Conservation (phyloP, 2,797 vertebrate genomes). For the Cyprinella venusta region DNA sequence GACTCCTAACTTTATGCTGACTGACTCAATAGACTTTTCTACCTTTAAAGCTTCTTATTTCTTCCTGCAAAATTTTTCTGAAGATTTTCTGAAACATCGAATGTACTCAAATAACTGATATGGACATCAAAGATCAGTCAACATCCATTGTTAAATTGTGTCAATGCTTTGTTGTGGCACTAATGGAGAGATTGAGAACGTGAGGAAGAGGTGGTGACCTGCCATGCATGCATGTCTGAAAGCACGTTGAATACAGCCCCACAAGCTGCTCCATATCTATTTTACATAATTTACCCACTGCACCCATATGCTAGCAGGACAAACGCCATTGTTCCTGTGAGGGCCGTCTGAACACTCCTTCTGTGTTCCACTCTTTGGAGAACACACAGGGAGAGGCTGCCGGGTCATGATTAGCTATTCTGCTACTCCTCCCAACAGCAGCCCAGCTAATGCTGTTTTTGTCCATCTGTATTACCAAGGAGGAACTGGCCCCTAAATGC, state of each 20-base stretch:
- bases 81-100: not conserved
- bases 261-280: slow-evolving; percentile 55
- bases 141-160: slow-evolving; percentile 29
- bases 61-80: not conserved
- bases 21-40: not conserved
- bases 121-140: slow-evolving; percentile 36
- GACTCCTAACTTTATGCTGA: not conserved
- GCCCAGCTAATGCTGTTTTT: slow-evolving; percentile 66
- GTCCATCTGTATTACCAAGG: slow-evolving; percentile 62
- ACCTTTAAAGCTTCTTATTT: not conserved
- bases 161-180: slow-evolving; percentile 39
- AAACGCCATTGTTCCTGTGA: slow-evolving; percentile 38
- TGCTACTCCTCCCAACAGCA: slow-evolving; percentile 46
- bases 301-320: slow-evolving; percentile 56
- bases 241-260: slow-evolving; percentile 41
- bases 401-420: slow-evolving; percentile 54
- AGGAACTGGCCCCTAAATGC: slow-evolving; percentile 52
- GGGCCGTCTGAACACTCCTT: slow-evolving; percentile 41
- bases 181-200: slow-evolving; percentile 46
- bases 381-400: slow-evolving; percentile 41
- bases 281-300: slow-evolving; percentile 58
- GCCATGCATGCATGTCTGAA: slow-evolving; percentile 46
- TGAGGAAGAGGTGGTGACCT: slow-evolving; percentile 42
- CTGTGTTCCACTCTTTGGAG: slow-evolving; percentile 43
- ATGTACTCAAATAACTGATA: slow-evolving; percentile 12